phyloP scores from a whole-genome alignment of 1,140 invertebrate species.

The Sinella curviseta region DNA sequence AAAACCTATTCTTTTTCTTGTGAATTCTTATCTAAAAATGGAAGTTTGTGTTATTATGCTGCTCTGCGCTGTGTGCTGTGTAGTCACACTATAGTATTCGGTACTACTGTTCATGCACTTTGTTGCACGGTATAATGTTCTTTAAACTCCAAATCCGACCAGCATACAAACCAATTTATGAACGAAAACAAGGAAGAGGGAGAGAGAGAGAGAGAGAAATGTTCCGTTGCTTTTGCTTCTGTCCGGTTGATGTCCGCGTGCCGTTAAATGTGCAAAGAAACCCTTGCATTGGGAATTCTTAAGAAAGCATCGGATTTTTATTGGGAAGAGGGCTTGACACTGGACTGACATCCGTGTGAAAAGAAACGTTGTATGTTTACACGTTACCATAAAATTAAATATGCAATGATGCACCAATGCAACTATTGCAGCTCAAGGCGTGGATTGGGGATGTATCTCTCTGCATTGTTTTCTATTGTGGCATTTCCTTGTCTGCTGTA shows the following conservation, averaged over 20 bases:
- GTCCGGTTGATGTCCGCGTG: background rate
- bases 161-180: background rate
- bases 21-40: background rate
- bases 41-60: too few relatives aligned
- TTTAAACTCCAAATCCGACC: background rate
- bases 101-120: background rate
- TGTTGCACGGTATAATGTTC: background rate
- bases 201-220: background rate
- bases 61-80: too few relatives aligned
- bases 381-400: too few relatives aligned
- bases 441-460: too few relatives aligned
- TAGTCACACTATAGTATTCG: too few relatives aligned
- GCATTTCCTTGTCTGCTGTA: too few relatives aligned
- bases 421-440: too few relatives aligned
- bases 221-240: background rate
- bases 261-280: background rate
- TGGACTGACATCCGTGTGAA: constrained; percentile 11
- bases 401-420: too few relatives aligned
- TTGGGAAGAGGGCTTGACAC: background rate
- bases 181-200: background rate
- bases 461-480: too few relatives aligned
- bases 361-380: background rate
- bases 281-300: background rate
- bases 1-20: background rate
- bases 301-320: background rate